phyloP scores from a whole-genome alignment of 2,797 vertebrate genomes.

The Psittacula derbiana region DNA sequence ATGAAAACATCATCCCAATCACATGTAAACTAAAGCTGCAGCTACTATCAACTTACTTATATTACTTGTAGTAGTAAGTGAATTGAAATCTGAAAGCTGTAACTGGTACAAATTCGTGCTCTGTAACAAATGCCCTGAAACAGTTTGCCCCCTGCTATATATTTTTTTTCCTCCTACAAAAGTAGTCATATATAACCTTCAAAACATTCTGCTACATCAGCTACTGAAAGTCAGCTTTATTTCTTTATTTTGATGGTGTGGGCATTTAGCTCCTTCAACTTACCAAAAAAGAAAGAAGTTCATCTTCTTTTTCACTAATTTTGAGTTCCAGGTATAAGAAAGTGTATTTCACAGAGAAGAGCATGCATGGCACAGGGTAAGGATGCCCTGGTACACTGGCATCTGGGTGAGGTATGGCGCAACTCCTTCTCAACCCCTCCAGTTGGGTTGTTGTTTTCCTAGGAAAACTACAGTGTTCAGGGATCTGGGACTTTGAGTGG shows the following conservation, averaged over 20 bases:
- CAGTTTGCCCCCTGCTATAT: not conserved
- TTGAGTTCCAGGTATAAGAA: not conserved
- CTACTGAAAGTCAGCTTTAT: not conserved
- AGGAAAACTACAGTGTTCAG: not conserved
- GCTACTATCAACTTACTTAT: not conserved
- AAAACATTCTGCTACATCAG: not conserved
- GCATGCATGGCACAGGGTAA: not conserved
- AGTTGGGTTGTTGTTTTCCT: not conserved
- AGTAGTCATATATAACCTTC: not conserved
- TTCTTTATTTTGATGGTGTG: not conserved
- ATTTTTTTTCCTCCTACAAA: not conserved
- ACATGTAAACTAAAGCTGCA: not conserved
- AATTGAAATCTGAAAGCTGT: not conserved
- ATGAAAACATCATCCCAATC: not conserved
- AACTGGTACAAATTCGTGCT: not conserved
- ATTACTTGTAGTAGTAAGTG: not conserved
- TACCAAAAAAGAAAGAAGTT: not conserved
- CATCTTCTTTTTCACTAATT: not conserved
- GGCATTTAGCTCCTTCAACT: not conserved
- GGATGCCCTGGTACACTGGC: not conserved
- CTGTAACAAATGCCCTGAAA: not conserved
- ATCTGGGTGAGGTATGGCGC: not conserved
- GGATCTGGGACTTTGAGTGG: not conserved
- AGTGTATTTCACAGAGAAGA: not conserved
- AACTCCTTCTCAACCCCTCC: not conserved